A percentile compares a stretch with the other conserved stretches of the same genome.
phyloP scores from a whole-genome alignment of 2,113 vertebrate species.

The Andinoacara biseriatus region DNA sequence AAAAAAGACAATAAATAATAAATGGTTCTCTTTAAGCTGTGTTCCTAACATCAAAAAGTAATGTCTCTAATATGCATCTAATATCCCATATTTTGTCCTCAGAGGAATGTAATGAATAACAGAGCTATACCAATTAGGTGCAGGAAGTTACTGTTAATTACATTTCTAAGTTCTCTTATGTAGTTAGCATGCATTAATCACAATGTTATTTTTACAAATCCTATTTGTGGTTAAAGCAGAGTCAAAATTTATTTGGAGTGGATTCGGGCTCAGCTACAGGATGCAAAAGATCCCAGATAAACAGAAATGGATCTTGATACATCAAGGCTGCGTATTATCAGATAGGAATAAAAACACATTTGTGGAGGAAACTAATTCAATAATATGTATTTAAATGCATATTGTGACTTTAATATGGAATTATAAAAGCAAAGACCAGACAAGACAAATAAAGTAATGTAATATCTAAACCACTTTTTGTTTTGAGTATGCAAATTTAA shows the following conservation, averaged over 20 bases:
- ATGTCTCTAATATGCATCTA: conserved; percentile 73
- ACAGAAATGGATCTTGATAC: conserved; percentile 37
- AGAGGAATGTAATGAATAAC: conserved; percentile 77
- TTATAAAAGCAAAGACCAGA: conserved; percentile 28
- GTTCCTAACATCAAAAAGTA: conserved; percentile 78
- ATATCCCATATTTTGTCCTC: conserved; percentile 70
- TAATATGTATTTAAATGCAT: conserved; percentile 36
- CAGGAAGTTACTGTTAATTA: conserved; percentile 75
- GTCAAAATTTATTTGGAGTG: conserved; percentile 72
- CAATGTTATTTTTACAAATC: conserved; percentile 76
- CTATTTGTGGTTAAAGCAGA: conserved; percentile 68
- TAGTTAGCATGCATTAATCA: conserved; percentile 82
- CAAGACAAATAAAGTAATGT: neutral
- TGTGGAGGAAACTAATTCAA: conserved; percentile 34
- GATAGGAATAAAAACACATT: conserved; percentile 25
- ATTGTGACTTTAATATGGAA: conserved; percentile 30
- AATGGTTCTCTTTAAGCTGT: conserved; percentile 75
- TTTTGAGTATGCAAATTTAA: conserved; percentile 3
- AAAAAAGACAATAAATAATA: conserved; percentile 79
- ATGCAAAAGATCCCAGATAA: conserved; percentile 48
- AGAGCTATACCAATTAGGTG: conserved; percentile 73
- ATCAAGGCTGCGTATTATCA: conserved; percentile 29
- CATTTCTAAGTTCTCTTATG: conserved; percentile 79
- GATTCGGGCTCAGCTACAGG: conserved; percentile 44
- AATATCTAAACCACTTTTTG: conserved; percentile 12